phyloP scores from a whole-genome alignment of 92 coral and sea anemone genomes.

The Epizoanthus rinbou region DNA sequence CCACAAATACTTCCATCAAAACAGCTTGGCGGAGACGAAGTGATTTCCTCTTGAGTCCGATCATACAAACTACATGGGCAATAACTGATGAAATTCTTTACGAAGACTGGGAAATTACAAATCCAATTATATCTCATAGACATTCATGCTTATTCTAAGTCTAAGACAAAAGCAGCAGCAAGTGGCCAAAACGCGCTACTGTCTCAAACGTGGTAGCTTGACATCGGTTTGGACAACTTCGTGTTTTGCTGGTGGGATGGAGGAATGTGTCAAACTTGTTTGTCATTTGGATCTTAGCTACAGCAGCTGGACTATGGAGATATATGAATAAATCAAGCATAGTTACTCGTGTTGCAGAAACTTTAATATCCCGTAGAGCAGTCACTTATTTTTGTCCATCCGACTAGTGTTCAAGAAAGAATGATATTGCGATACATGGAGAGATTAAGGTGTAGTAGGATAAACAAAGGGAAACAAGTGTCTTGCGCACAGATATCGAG shows the following conservation, averaged over 20 bases:
- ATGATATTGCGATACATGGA: neutral
- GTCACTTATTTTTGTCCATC: neutral
- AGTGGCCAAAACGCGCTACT: slow-evolving; percentile 34
- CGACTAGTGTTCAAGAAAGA: neutral
- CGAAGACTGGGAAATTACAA: neutral
- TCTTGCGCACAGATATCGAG: too few relatives aligned
- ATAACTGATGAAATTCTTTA: neutral
- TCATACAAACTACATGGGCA: neutral
- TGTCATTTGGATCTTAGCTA: slow-evolving; percentile 12
- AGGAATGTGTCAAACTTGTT: slow-evolving; percentile 19
- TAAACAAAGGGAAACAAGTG: too few relatives aligned
- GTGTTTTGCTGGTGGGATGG: slow-evolving; percentile 29
- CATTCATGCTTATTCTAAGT: neutral
- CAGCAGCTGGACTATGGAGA: neutral
- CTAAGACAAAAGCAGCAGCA: slow-evolving; percentile 28
- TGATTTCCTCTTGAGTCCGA: neutral
- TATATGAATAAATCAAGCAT: neutral
- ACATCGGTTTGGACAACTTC: slow-evolving; percentile 29
- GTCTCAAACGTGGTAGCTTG: slow-evolving; percentile 19
- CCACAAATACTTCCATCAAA: neutral
- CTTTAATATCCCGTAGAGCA: neutral
- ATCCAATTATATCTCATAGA: neutral
- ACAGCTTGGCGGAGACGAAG: neutral
- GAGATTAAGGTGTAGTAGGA: too few relatives aligned
- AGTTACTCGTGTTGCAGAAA: neutral